These are phyloP conservation scores for Poeciliopsis infans DNA, from an alignment of 2,797 vertebrate genomes.

Conservation along the genomic window DNA sequence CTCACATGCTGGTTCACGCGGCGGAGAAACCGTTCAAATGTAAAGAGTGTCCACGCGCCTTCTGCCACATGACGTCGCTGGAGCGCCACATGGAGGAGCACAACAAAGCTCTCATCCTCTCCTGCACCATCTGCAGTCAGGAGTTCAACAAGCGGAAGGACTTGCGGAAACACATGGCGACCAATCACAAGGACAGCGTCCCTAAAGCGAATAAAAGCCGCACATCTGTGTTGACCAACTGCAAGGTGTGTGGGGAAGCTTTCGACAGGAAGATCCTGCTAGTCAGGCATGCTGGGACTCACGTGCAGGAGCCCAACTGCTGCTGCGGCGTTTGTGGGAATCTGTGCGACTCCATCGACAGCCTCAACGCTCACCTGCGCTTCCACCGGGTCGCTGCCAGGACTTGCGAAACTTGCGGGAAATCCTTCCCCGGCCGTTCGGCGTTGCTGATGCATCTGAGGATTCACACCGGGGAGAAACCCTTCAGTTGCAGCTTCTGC, in stretches of 20 bases:
- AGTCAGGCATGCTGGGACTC: conserved; percentile 51
- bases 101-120: not conserved
- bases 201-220: not conserved
- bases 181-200: not conserved
- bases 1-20: conserved; percentile 51
- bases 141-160: conserved; percentile 24
- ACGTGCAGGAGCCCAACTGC: conserved; percentile 36
- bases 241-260: conserved; percentile 50
- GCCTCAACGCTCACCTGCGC: conserved; percentile 48
- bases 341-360: conserved; percentile 45
- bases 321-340: conserved; percentile 65
- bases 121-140: conserved; percentile 47
- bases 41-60: conserved; percentile 50
- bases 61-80: conserved; percentile 56
- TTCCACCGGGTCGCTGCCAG: conserved; percentile 42
- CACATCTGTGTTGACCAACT: conserved; percentile 17
- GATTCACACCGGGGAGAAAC: conserved; percentile 68
- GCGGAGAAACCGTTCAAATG: conserved; percentile 55
- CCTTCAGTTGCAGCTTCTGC: conserved; percentile 56
- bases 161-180: conserved; percentile 45
- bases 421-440: conserved; percentile 45
- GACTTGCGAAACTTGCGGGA: conserved; percentile 65
- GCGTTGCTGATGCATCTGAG: conserved; percentile 62
- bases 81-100: conserved; percentile 58
- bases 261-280: conserved; percentile 46